Base-by-base conservation (phyloP, 1,140 invertebrate genomes). In the Cyclina sinensis region DNA sequence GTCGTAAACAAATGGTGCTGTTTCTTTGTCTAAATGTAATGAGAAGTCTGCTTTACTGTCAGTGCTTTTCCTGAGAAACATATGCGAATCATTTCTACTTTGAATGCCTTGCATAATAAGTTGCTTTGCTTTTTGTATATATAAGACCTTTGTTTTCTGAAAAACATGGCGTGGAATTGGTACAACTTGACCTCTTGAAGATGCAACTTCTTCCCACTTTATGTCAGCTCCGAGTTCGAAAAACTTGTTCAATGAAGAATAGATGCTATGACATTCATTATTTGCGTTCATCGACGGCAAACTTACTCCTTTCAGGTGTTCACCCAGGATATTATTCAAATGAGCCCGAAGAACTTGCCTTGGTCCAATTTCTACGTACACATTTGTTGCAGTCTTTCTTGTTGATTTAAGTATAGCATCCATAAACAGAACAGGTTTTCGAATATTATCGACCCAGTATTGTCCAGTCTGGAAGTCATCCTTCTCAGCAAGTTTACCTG, bases 231-330 rank as follows among this genome's bases (percentile, higher is more conserved):
- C 91, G 30, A 79, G 76, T 62, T 70, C 35, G 43, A 73, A 89
- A 0, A 88, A n/a, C 24, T 74, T 79, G 1, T 54, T 79, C 16
- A 91, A 37, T 0, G 86, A 80, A 24, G 68, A 11, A 11, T 54
- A 24, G 18, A 90, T 30, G 35, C 46, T 80, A 2, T 32, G 2
- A 11, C 46, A 57, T 78, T 91, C 91, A 0, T 86, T 76, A 2
- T 90, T 82, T 48, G 86, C 82, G 43, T 90, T 90, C 90, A 93
- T 91, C 30, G 93, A 93, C 2, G 90, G 74, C 9, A 93, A 32
- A 32, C 48, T 37, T 27, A 84, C 21, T 4, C 76, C 81, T 14
- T 91, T 62, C 91, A 30, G 90, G 89, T 62, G 91, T 32, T 46
- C 92, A 37, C 48, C 92, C 86, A 82, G 92, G 92, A 59, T 89